Evolutionary conservation across 2,113 vertebrate genomes (phyloP), one percentile per base, ranked within the genome.

Genomic region (Nettapus auritus): DNA sequence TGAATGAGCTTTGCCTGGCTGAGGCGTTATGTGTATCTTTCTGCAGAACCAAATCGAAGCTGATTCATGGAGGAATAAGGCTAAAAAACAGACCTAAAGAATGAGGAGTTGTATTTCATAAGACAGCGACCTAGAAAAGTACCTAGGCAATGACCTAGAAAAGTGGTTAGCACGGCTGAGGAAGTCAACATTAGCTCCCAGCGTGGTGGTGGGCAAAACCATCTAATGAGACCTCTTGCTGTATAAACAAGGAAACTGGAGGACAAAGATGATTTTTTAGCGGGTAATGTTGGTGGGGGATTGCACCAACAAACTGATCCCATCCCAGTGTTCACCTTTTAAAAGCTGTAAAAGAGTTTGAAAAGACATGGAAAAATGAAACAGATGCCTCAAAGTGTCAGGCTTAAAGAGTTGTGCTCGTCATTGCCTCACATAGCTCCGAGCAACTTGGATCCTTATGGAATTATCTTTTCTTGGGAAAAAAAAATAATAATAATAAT

Each of bases 31-130:
- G 26, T 56, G 19, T 0, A 0, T 73, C 25, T 68, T 93, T 82
- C 77, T 82, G 69, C 81, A 87, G 83, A 75, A n/a, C 80, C 53
- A 90, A 86, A 94, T 60, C n/a, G 75, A 52, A 94, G 69, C 26
- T 84, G 83, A 84, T 69, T 92, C 44, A 84, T 8, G 10, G 69
- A 56, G 4, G 66, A 90, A 76, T 6, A 84, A 75, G 44, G 28
- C 50, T 91, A 25, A 68, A 88, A 85, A 79, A 3, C 10, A 56
- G 73, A 38, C 31, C 86, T 87, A 66, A 81, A 81, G 48, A 93
- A 48, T 5, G 1, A 90, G 48, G 13, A 38, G 20, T 8, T 90
- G 11, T 78, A 82, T 75, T 92, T 94, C 69, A 71, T 84, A 64
- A 78, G 86, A 78, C 68, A 88, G 23, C 0, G 2, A 57, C 82